These are phyloP conservation scores for Falco rusticolus DNA, from an alignment of 2,797 vertebrate genomes.

Conservation along the genomic window DNA sequence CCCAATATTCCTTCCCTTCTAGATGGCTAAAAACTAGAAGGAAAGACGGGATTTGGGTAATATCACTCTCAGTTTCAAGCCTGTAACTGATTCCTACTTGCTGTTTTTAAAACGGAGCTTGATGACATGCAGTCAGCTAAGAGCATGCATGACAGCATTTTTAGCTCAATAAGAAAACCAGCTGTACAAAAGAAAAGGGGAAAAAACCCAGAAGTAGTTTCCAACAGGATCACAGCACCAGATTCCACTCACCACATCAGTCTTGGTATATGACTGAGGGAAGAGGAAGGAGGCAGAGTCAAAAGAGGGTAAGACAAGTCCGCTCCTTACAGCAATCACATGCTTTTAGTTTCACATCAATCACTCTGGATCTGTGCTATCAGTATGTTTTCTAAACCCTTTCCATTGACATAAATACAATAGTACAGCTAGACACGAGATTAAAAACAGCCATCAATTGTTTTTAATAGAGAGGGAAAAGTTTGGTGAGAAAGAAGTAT, in stretches of 20 bases:
- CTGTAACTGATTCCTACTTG: neutral
- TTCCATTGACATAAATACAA: neutral
- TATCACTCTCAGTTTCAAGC: neutral
- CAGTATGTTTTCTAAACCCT: neutral
- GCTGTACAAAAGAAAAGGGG: neutral
- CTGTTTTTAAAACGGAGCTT: neutral
- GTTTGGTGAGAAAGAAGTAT: neutral
- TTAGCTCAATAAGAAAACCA: neutral
- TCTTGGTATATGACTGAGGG: neutral
- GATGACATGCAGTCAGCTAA: neutral
- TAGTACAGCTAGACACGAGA: neutral
- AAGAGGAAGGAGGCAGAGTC: neutral
- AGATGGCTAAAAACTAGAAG: neutral
- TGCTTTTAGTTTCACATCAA: neutral
- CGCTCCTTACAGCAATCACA: neutral
- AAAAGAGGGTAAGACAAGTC: neutral
- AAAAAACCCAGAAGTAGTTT: neutral
- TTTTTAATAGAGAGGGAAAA: neutral
- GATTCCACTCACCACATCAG: neutral
- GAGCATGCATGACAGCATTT: neutral
- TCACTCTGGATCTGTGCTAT: neutral
- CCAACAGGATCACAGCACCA: neutral
- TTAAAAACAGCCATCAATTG: neutral
- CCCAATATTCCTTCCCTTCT: neutral
- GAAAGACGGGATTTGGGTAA: neutral